Conservation (phyloP, 2,113 vertebrate genomes). For the Taxidea taxus region DNA sequence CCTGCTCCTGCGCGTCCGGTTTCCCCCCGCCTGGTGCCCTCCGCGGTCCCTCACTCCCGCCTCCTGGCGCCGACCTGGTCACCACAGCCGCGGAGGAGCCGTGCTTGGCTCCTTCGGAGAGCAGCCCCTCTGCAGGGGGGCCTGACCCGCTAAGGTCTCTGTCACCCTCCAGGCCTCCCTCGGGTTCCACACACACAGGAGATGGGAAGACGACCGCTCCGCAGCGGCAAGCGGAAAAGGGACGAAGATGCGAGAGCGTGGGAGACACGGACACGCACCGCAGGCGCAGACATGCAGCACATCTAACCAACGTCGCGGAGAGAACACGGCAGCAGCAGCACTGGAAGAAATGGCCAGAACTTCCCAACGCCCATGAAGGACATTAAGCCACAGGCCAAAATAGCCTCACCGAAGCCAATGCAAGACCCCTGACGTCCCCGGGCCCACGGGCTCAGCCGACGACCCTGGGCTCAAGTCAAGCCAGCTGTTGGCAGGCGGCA, state of each 20-base stretch:
- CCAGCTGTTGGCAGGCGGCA: background rate
- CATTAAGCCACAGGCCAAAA: background rate
- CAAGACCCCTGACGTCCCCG: background rate
- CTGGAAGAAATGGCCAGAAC: background rate
- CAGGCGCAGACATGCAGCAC: background rate
- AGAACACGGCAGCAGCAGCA: background rate
- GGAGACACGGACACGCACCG: background rate
- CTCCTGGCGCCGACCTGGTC: background rate
- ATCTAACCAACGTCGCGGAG: background rate
- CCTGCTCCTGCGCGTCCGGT: background rate
- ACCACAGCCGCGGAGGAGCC: accelerated
- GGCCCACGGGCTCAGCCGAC: background rate
- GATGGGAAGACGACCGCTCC: background rate
- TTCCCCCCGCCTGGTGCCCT: no score
- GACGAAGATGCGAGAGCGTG: background rate
- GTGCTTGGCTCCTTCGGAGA: background rate
- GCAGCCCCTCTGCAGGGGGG: background rate
- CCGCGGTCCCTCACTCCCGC: no score
- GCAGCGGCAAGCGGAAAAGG: background rate
- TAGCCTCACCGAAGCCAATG: background rate
- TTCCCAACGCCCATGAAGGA: background rate
- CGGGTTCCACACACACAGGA: background rate
- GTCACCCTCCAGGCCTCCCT: background rate
- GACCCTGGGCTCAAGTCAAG: background rate
- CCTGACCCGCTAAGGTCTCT: background rate